Conservation (phyloP, 2,113 vertebrate species). For the Cichladusa arquata region DNA sequence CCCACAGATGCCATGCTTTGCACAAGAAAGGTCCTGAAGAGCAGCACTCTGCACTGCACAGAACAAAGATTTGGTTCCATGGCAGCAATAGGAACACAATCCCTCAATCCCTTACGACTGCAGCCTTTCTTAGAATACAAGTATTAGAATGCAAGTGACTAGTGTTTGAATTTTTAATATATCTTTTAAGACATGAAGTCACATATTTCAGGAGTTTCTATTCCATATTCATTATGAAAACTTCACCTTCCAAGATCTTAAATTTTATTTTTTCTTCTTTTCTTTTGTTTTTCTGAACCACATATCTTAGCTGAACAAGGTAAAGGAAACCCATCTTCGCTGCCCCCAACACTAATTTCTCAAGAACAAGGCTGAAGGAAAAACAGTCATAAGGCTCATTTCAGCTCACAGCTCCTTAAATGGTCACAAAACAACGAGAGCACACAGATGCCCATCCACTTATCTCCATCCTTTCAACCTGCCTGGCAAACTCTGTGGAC, state of each 20-base stretch:
- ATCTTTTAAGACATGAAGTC: background rate
- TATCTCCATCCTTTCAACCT: background rate
- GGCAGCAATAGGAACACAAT: background rate
- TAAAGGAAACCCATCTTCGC: background rate
- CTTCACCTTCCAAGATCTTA: background rate
- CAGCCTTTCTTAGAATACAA: background rate
- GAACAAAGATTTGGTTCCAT: background rate
- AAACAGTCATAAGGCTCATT: background rate
- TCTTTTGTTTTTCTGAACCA: background rate
- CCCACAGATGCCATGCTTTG: background rate
- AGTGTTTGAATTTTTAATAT: background rate
- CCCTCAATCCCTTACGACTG: background rate
- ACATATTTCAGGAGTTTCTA: background rate
- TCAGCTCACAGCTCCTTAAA: background rate
- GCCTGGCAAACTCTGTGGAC: background rate
- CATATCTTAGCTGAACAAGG: background rate
- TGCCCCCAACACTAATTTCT: background rate
- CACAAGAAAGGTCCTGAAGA: background rate
- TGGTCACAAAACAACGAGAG: background rate
- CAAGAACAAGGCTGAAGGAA: background rate
- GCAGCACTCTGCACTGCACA: background rate
- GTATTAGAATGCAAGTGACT: background rate
- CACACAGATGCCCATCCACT: background rate
- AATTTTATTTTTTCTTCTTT: background rate
- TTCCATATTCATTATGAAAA: background rate